Conservation (phyloP, 2,113 vertebrate genomes). For the Elachura formosa region DNA sequence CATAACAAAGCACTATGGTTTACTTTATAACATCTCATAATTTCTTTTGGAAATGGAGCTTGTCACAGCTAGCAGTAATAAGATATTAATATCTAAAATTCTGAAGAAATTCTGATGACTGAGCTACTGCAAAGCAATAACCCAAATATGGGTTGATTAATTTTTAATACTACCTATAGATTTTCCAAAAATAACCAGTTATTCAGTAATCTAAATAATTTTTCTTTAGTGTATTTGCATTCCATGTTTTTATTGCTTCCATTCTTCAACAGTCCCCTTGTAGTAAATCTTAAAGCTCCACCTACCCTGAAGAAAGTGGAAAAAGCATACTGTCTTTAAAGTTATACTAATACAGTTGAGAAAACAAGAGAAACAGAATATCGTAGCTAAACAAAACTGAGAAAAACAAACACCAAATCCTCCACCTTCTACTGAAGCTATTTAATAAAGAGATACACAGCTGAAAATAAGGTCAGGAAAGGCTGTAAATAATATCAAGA, state of each 20-base stretch:
- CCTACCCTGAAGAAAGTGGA: background rate
- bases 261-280: background rate
- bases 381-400: background rate
- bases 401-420: background rate
- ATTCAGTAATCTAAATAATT: background rate
- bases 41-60: background rate
- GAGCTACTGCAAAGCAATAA: background rate
- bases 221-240: background rate
- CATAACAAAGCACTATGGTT: background rate
- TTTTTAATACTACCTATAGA: background rate
- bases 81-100: background rate
- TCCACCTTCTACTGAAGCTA: background rate
- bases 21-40: background rate
- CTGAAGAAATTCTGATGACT: background rate
- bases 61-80: background rate
- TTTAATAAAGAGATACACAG: background rate
- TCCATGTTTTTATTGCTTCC: background rate
- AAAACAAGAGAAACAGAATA: background rate
- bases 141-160: background rate
- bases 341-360: background rate
- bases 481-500: background rate
- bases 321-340: background rate
- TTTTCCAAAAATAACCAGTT: background rate
- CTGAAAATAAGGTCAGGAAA: background rate
- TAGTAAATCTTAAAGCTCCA: background rate